phyloP scores from a whole-genome alignment of 2,797 vertebrate species.

The Onychomys torridus region DNA sequence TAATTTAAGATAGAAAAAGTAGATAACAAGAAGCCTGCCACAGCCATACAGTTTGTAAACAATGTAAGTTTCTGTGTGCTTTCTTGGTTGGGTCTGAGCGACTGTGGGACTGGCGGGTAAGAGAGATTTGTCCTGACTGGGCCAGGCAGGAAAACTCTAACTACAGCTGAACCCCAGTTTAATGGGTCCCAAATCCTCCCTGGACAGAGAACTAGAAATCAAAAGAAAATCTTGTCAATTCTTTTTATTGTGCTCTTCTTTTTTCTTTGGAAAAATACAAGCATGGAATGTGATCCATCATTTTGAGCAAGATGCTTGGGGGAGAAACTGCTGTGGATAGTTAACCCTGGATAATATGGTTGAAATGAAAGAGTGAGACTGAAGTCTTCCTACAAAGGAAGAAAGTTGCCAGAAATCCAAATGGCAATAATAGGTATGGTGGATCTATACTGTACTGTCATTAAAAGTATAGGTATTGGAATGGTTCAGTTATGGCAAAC shows the following conservation, averaged over 20 bases:
- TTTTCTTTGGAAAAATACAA: constrained; percentile 11
- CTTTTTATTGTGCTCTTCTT: neutral
- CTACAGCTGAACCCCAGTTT: constrained; percentile 67
- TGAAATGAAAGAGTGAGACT: neutral
- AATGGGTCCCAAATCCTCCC: constrained; percentile 65
- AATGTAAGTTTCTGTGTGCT: too few relatives aligned
- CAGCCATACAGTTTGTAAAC: too few relatives aligned
- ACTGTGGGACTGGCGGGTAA: too few relatives aligned
- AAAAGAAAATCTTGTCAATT: constrained; percentile 27
- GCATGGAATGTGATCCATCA: neutral
- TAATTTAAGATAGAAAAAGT: too few relatives aligned
- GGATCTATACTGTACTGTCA: neutral
- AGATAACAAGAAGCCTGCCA: too few relatives aligned
- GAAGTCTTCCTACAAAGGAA: neutral
- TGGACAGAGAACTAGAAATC: constrained; percentile 42
- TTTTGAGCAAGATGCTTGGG: neutral
- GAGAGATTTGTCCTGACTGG: too few relatives aligned
- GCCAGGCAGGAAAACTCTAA: too few relatives aligned
- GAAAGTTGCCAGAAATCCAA: neutral
- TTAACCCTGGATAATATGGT: neutral
- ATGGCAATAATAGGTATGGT: neutral
- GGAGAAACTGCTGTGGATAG: neutral
- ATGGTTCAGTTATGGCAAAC: neutral
- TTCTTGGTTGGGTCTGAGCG: too few relatives aligned
- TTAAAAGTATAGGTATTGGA: neutral